These are phyloP conservation scores for Cheilosia impressa DNA, from an alignment of 2,888 invertebrate species.

Conservation along the genomic window DNA sequence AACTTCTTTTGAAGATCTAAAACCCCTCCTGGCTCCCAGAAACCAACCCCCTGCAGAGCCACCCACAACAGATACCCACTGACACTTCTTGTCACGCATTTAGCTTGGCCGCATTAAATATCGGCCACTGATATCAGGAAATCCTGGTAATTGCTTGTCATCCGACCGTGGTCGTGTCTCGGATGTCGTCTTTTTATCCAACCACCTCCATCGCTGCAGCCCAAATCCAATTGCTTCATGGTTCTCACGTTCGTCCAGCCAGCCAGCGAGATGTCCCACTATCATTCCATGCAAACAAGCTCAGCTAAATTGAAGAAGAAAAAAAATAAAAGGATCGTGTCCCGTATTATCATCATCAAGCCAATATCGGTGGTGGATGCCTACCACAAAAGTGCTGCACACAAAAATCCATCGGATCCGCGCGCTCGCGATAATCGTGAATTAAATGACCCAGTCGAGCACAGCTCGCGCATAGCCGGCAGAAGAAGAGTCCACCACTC, in stretches of 20 bases:
- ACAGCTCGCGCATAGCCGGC: slow-evolving; percentile 65
- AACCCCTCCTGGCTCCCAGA: too few relatives aligned
- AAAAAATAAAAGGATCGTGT: slow-evolving; percentile 65
- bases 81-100: slow-evolving; percentile 64
- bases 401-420: slow-evolving; percentile 61
- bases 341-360: slow-evolving; percentile 71
- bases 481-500: slow-evolving; percentile 60
- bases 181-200: slow-evolving; percentile 51
- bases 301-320: slow-evolving; percentile 61
- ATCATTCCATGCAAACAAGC: slow-evolving; percentile 68
- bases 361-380: slow-evolving; percentile 66
- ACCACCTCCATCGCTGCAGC: slow-evolving; percentile 9
- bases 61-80: background rate
- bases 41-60: background rate
- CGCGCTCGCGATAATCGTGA: slow-evolving; percentile 71
- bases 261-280: slow-evolving; percentile 33
- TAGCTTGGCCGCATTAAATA: slow-evolving; percentile 68
- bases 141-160: slow-evolving; percentile 73
- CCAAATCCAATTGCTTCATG: slow-evolving; percentile 27
- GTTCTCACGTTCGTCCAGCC: slow-evolving; percentile 72
- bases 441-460: slow-evolving; percentile 76
- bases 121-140: slow-evolving; percentile 64
- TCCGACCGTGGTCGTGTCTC: slow-evolving; percentile 59
- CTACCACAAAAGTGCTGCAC: slow-evolving; percentile 45
- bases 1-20: too few relatives aligned